A percentile compares a stretch with the other conserved stretches of the same genome.
These are phyloP conservation scores for Sarcophaga caerulescens DNA, from an alignment of 2,888 invertebrate species.

Conservation along the genomic window DNA sequence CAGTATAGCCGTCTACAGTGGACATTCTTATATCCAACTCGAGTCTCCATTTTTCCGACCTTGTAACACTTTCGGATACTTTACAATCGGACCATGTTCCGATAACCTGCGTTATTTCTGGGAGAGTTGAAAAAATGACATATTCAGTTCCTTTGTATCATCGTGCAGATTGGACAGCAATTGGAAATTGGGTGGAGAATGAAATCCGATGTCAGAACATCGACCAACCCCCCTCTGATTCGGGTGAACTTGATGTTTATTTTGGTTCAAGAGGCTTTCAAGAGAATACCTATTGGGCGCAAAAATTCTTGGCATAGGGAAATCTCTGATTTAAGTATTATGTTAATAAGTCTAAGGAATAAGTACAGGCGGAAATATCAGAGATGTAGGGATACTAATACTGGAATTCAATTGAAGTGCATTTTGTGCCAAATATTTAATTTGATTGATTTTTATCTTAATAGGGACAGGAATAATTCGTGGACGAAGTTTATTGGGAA, in stretches of 20 bases:
- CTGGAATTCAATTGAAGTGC: background rate
- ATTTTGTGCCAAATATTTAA: background rate
- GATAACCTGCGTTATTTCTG: background rate
- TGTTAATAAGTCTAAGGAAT: background rate
- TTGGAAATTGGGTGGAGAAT: background rate
- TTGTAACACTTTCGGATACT: conserved; percentile 6
- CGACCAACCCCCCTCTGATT: too few species aligned
- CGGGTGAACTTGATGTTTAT: too few species aligned
- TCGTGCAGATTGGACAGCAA: too few species aligned
- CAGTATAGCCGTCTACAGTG: conserved; percentile 1
- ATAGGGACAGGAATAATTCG: background rate
- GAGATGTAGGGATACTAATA: background rate
- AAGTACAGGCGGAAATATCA: background rate
- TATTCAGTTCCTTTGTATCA: conserved; percentile 3
- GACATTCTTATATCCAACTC: conserved; percentile 11
- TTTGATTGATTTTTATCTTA: background rate
- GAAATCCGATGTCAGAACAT: conserved; percentile 6
- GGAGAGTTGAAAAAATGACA: too few species aligned
- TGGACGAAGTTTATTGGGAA: background rate
- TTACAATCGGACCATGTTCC: conserved; percentile 21
- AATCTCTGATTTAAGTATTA: background rate
- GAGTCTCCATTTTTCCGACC: background rate
- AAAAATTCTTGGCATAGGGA: background rate
- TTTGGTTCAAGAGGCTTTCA: background rate
- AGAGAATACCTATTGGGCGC: background rate